Conservation (phyloP, 2,113 vertebrate species). For the Saccopteryx bilineata region DNA sequence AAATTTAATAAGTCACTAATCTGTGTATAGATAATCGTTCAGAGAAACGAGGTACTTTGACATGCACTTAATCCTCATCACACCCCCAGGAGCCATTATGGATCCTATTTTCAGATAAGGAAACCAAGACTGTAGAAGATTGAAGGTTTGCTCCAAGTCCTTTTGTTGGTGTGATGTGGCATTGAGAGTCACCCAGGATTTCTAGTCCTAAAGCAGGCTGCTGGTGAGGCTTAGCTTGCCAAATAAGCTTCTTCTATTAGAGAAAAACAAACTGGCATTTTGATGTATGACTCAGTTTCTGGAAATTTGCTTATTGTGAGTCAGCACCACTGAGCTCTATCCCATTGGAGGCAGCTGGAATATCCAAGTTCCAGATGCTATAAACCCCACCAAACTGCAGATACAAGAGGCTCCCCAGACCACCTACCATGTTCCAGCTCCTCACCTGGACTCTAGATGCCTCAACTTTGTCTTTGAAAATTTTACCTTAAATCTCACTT, state of each 20-base stretch:
- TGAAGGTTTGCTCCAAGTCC: not conserved
- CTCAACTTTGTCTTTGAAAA: not conserved
- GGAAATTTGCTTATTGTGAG: slow-evolving; percentile 75
- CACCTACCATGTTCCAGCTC: not conserved
- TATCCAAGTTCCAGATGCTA: not conserved
- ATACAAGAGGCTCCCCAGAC: rapidly evolving
- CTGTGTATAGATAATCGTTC: not conserved
- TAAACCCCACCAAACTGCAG: not conserved
- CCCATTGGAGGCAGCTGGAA: slow-evolving; percentile 13
- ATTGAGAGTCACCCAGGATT: not conserved
- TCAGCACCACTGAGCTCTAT: slow-evolving; percentile 12
- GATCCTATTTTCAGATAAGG: not conserved
- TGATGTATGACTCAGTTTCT: slow-evolving; percentile 72
- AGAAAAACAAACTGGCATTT: slow-evolving; percentile 71
- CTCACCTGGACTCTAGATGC: not conserved
- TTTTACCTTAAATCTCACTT: not conserved
- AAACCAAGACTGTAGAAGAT: not conserved
- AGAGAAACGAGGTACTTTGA: not conserved
- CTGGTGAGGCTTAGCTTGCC: slow-evolving; percentile 1
- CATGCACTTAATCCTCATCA: not conserved
- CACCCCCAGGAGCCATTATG: not conserved
- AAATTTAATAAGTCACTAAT: not conserved
- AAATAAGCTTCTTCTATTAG: slow-evolving; percentile 41
- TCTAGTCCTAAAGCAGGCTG: slow-evolving; percentile 3
- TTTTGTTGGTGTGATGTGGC: not conserved